Conservation (phyloP, 2,113 vertebrate species). For the Cheilinus undulatus region DNA sequence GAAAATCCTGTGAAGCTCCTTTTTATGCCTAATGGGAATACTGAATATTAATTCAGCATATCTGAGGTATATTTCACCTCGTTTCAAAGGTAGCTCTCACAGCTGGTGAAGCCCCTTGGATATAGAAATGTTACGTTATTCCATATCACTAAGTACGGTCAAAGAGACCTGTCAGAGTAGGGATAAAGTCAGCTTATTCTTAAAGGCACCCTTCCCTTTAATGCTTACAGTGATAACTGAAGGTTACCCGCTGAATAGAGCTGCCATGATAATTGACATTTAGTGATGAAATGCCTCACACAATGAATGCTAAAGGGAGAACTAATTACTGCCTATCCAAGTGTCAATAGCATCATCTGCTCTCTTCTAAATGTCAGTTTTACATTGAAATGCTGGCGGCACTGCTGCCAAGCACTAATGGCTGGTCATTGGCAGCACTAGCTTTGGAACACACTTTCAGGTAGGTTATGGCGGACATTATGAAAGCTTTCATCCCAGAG, state of each 20-base stretch:
- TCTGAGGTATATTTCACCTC: background rate
- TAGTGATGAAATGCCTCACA: conserved; percentile 79
- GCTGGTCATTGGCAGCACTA: conserved; percentile 44
- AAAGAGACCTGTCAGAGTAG: conserved; percentile 58
- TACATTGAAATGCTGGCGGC: conserved; percentile 76
- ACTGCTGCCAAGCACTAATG: conserved; percentile 58
- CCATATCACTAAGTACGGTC: conserved; percentile 58
- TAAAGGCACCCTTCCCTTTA: conserved; percentile 71
- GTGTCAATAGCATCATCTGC: conserved; percentile 79
- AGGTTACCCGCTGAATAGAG: conserved; percentile 77
- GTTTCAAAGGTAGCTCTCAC: background rate
- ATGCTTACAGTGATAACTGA: conserved; percentile 76
- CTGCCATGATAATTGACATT: conserved; percentile 85
- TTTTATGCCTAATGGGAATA: background rate
- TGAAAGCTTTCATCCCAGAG: conserved; percentile 3
- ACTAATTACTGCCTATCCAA: conserved; percentile 80
- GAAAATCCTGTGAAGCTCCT: background rate
- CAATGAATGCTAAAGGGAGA: conserved; percentile 77
- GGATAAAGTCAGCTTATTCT: conserved; percentile 78
- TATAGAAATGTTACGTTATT: conserved; percentile 52
- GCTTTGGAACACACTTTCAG: conserved; percentile 51
- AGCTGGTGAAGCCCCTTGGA: conserved; percentile 34
- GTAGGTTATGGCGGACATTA: conserved; percentile 40
- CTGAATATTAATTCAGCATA: background rate
- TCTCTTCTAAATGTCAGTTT: conserved; percentile 83